phyloP scores from a whole-genome alignment of 2,797 vertebrate genomes.

The Pseudomugil gertrudae region DNA sequence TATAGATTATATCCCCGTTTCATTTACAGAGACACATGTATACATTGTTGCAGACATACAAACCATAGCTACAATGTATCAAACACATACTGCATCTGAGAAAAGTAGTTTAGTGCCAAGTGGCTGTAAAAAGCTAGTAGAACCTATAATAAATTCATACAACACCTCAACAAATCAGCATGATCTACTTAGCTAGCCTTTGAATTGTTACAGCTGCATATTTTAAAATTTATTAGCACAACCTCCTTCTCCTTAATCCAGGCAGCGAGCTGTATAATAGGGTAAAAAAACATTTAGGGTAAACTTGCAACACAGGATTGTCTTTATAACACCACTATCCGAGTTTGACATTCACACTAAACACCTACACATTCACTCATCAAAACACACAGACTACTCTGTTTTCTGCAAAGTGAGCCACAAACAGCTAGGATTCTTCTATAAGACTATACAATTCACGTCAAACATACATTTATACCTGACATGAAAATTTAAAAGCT shows the following conservation, averaged over 20 bases:
- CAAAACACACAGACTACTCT: conserved; percentile 57
- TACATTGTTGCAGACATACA: neutral
- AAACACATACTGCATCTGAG: neutral
- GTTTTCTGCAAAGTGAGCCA: conserved; percentile 58
- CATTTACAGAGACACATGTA: conserved; percentile 35
- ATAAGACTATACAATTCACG: conserved; percentile 42
- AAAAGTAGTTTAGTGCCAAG: neutral
- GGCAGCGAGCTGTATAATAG: neutral
- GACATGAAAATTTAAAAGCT: conserved; percentile 25
- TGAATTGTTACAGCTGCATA: neutral
- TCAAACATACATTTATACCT: conserved; percentile 25
- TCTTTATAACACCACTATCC: conserved; percentile 58
- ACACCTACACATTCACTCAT: conserved; percentile 43
- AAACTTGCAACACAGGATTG: conserved; percentile 57
- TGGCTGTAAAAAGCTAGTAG: neutral
- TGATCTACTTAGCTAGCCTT: conserved; percentile 1
- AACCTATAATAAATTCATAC: neutral
- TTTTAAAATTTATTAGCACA: conserved; percentile 13
- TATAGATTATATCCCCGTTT: conserved; percentile 34
- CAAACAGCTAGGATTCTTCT: conserved; percentile 39
- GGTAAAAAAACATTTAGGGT: conserved; percentile 8
- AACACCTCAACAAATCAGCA: conserved; percentile 8
- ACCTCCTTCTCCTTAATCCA: conserved; percentile 12
- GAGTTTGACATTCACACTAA: conserved; percentile 5
- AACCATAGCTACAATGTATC: neutral